phyloP scores from a whole-genome alignment of 2,888 invertebrate species.

The Macrosoma leucophasiata region DNA sequence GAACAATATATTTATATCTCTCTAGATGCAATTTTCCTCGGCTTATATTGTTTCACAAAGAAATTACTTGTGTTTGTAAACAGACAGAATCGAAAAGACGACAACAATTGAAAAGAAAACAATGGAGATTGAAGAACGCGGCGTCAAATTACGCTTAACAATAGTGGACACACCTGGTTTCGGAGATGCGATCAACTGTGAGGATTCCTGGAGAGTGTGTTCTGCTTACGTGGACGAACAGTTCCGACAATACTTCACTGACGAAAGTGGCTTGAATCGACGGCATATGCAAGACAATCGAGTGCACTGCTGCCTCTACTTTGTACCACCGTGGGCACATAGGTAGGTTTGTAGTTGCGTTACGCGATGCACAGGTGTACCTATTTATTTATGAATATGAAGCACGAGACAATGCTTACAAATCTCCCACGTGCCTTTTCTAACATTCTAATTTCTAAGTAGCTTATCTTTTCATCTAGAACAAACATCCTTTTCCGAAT shows the following conservation, averaged over 20 bases:
- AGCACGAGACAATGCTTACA: too few species aligned
- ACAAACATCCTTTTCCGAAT: too few species aligned
- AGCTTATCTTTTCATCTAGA: too few species aligned
- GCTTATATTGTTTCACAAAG: too few species aligned
- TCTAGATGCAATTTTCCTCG: too few species aligned
- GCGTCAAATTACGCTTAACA: constrained; percentile 91
- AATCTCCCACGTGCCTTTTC: too few species aligned
- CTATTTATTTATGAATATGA: too few species aligned
- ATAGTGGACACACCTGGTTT: constrained; percentile 98
- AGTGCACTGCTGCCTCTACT: constrained; percentile 96
- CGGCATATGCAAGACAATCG: constrained; percentile 96
- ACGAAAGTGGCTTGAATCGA: constrained; percentile 96
- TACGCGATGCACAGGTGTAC: too few species aligned
- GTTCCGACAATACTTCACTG: constrained; percentile 87
- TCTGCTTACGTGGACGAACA: constrained; percentile 95
- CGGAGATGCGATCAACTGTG: constrained; percentile 94
- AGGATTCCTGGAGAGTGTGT: constrained; percentile 95
- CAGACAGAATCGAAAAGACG: constrained; percentile 81
- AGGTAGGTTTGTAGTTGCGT: constrained; percentile 77
- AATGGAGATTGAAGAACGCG: constrained; percentile 96
- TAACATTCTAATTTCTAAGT: too few species aligned
- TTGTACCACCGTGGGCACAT: constrained; percentile 96
- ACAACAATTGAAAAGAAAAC: constrained; percentile 86
- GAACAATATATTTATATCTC: too few species aligned
- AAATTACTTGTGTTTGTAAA: constrained; percentile 18